Base-by-base conservation (phyloP, 2,113 vertebrate genomes). In the Gavia stellata region DNA sequence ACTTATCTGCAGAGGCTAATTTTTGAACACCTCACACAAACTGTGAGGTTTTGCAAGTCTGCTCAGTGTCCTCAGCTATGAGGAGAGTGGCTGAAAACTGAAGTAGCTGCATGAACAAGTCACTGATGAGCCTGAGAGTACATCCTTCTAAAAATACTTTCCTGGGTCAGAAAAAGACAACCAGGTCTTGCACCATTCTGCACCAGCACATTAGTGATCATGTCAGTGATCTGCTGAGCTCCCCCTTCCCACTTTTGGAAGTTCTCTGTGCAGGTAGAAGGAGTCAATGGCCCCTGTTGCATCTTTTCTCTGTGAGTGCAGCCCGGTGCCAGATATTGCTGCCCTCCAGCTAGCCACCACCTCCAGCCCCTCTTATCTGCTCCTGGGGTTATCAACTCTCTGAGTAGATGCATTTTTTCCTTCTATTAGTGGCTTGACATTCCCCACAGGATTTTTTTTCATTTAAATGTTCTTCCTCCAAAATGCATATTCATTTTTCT, bases 401-500 rank as follows among this genome's bases (percentile, higher is more conserved):
- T 63, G 36, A 47, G 47, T 23, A 62, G 42, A 73, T 34, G 31
- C 7, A 14, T 56, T 80, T 77, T 71, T 74, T 55, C 31, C 31
- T 70, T 56, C 0, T 29, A 33, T 67, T 47, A 28, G 50, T 53
- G 28, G 24, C 36, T n/a, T 2, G 2, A n/a, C 38, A 55, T 91
- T 87, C 90, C 81, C 71, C 56, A 26, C 40, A 68, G 53, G 24
- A 33, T 59, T 50, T 34, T 68, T 52, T 82, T 61, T 21, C 6
- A 34, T 78, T 87, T 73, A 61, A 75, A 62, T 72, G 31, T 59
- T 93, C 68, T 28, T 89, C 65, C 45, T 92, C 25, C 49, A 52
- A 89, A 94, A 81, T 55, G 28, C 29, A 77, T n/a, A 34, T 65
- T 87, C 10, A 10, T 74, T 91, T 90, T 66, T 77, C 65, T 66